These are phyloP conservation scores for Harpagoxenus sublaevis DNA, from an alignment of 2,888 invertebrate species.

Conservation along the genomic window DNA sequence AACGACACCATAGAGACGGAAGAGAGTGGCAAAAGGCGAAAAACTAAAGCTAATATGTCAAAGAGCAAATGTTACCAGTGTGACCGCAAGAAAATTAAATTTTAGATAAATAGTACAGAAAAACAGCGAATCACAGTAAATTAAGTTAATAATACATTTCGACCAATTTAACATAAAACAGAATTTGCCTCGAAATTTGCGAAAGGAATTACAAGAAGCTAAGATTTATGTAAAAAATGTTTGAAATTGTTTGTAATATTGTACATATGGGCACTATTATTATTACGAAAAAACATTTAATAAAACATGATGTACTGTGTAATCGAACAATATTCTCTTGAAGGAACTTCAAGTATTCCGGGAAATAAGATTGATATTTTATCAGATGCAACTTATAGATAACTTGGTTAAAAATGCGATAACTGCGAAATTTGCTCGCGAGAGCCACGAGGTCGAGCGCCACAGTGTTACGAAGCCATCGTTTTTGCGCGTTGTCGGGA, in stretches of 20 bases:
- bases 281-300: not conserved
- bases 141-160: conserved; percentile 4
- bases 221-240: not conserved
- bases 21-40: conserved; percentile 12
- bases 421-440: conserved; percentile 23
- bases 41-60: conserved; percentile 20
- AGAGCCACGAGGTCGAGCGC: not conserved
- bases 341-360: not conserved
- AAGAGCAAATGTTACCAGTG: conserved; percentile 2
- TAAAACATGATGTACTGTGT: not conserved
- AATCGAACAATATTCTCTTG: not conserved
- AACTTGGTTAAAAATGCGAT: conserved; percentile 18
- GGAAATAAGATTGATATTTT: conserved; percentile 22
- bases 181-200: not conserved
- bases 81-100: conserved; percentile 34
- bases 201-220: not conserved
- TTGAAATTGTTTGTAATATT: not conserved
- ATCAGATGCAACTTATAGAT: conserved; percentile 14
- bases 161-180: not conserved
- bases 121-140: not conserved
- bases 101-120: conserved; percentile 4
- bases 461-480: conserved; percentile 8
- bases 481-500: conserved; percentile 31
- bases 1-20: conserved; percentile 30
- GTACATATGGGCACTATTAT: not conserved